Evolutionary conservation across 2,888 invertebrate genomes (phyloP).

Genomic region (Lycaena phlaeas): DNA sequence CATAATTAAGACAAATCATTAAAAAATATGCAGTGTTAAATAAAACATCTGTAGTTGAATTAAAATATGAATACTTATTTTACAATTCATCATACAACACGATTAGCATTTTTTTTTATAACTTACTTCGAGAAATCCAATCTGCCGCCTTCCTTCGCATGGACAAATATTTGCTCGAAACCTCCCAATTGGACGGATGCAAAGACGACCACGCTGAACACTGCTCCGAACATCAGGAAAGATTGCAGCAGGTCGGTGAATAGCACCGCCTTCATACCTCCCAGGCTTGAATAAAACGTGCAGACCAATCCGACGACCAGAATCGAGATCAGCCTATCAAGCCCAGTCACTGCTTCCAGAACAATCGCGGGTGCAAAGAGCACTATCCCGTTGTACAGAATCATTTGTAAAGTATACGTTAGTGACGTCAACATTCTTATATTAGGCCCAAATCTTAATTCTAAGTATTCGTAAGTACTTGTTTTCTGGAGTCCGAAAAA

Average conservation of each 20-base stretch:
- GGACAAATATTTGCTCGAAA: conserved; percentile 78
- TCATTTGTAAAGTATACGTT: conserved; percentile 91
- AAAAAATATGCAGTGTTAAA: too few relatives aligned
- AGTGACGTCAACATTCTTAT: conserved; percentile 85
- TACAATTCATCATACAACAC: neutral
- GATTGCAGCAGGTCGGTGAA: conserved; percentile 91
- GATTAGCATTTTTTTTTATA: neutral
- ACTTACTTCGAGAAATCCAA: conserved; percentile 79
- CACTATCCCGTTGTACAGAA: conserved; percentile 92
- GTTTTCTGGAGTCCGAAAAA: conserved; percentile 87
- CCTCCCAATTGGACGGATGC: conserved; percentile 81
- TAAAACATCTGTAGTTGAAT: too few relatives aligned
- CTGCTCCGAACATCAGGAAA: conserved; percentile 86
- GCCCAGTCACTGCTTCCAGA: conserved; percentile 87
- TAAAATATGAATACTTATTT: neutral
- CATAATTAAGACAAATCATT: too few relatives aligned
- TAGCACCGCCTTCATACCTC: conserved; percentile 93
- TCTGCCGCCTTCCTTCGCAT: conserved; percentile 79
- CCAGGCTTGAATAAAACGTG: conserved; percentile 89
- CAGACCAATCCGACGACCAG: conserved; percentile 83
- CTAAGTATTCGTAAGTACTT: conserved; percentile 95
- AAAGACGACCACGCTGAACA: conserved; percentile 84
- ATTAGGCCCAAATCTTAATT: conserved; percentile 85
- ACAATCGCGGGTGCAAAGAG: conserved; percentile 95
- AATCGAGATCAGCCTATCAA: conserved; percentile 81